Conservation (phyloP, 2,113 vertebrate species). For the Panthera tigris region DNA sequence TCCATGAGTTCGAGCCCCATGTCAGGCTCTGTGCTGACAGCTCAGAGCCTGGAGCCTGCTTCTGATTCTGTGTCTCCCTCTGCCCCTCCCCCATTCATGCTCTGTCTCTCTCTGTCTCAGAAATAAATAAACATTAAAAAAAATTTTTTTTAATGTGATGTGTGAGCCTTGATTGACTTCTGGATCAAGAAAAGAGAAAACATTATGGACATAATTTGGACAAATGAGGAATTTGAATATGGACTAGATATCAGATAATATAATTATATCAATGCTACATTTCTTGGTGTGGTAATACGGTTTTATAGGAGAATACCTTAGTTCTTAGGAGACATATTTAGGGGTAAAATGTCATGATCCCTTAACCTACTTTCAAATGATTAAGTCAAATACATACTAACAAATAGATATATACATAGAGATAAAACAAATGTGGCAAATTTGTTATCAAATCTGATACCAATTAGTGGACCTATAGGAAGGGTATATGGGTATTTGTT, state of each 20-base stretch:
- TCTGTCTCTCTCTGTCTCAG: too few species aligned
- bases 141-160: background rate
- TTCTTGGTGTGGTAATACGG: background rate
- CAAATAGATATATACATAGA: background rate
- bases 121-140: too few species aligned
- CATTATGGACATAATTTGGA: background rate
- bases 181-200: background rate
- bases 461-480: background rate
- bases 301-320: background rate
- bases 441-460: background rate
- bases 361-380: conserved; percentile 31
- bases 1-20: too few species aligned
- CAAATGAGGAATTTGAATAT: background rate
- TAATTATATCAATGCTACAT: background rate
- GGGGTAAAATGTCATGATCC: background rate
- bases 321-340: background rate
- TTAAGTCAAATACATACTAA: background rate
- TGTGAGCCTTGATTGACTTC: background rate
- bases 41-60: too few species aligned
- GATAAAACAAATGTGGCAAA: background rate
- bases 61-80: too few species aligned
- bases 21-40: too few species aligned
- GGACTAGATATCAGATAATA: background rate
- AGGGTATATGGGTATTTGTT: background rate
- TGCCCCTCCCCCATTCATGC: too few species aligned